phyloP scores from a whole-genome alignment of 2,888 invertebrate species.

The Tortricodes alternella region DNA sequence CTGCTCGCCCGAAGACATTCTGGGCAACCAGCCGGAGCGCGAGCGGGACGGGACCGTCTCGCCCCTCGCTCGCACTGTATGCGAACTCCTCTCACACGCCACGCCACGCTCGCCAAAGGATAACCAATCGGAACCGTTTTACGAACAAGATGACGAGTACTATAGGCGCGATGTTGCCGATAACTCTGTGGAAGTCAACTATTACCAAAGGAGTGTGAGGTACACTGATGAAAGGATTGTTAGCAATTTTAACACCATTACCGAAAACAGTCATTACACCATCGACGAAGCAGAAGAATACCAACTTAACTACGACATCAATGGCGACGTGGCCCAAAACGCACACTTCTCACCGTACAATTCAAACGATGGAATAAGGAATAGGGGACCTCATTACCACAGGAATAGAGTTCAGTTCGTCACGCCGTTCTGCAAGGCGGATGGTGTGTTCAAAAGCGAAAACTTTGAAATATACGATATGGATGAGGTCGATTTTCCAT shows the following conservation, averaged over 20 bases:
- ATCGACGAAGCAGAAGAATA: conserved; percentile 73
- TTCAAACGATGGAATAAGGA: conserved; percentile 65
- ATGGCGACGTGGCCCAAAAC: conserved; percentile 49
- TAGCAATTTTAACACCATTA: conserved; percentile 57
- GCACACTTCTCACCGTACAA: conserved; percentile 59
- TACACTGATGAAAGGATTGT: conserved; percentile 66
- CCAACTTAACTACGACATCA: conserved; percentile 60
- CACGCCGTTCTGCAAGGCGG: conserved; percentile 66
- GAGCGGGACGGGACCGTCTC: conserved; percentile 45
- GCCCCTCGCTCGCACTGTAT: conserved; percentile 65
- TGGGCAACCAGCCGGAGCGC: conserved; percentile 61
- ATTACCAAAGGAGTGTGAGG: conserved; percentile 55
- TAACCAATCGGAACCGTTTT: conserved; percentile 59
- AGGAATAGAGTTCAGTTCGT: conserved; percentile 73
- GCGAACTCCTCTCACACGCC: conserved; percentile 69
- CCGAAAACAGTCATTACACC: conserved; percentile 48
- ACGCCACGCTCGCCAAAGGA: conserved; percentile 76
- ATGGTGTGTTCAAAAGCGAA: conserved; percentile 58
- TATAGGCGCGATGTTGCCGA: conserved; percentile 48
- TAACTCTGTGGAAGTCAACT: conserved; percentile 55
- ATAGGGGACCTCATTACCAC: conserved; percentile 71
- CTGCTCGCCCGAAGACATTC: conserved; percentile 84
- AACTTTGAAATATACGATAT: conserved; percentile 73
- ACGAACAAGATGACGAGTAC: conserved; percentile 34
- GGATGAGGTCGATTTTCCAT: conserved; percentile 70